Base-by-base conservation (phyloP, 2,797 vertebrate species). In the Anabacerthia variegaticeps region DNA sequence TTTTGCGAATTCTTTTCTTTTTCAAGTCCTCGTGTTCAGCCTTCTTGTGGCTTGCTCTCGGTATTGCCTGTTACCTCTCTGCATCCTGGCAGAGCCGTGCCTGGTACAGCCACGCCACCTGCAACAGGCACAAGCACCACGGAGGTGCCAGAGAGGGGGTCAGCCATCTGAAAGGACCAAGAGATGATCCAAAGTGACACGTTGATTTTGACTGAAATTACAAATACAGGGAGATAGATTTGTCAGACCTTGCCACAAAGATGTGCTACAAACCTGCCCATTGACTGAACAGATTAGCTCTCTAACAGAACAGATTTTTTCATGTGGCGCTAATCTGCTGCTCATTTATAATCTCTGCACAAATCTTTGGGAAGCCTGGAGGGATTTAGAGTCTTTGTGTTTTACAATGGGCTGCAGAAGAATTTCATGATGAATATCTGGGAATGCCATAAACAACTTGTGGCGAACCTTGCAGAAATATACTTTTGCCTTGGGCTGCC, bases 331-430 rank as follows among this genome's bases (percentile, higher is more conserved):
- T 96, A 81, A 94, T 96, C 93, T 94, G 89, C 72, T 93, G 65
- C 82, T 92, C 87, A 84, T 95, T 94, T 89, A 91, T 91, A 95
- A 96, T 94, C 91, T 95, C 95, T 54, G 83, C 77, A 76, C 92
- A 96, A 82, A 93, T 93, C 95, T 96, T 93, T 67, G 67, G 34
- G 77, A 92, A 92, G 85, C 85, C 87, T 67, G 71, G 27, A 79
- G 85, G 80, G 91, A 93, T 94, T 97, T 95, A 90, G 32, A 86
- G 63, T 12, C 89, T 92, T 92, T 96, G 79, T 91, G 56, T 62
- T 71, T 67, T 68, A 93, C 85, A 92, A 86, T 66, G 68, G 87
- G 46, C 85, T 82, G 79, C 71, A 88, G 74, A 94, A 92, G 91
- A 91, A 92, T 90, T 92, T 88, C 15, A 81, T 89, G 92, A 95